phyloP scores from a whole-genome alignment of 2,888 invertebrate genomes.

The Calliopum simillimum region DNA sequence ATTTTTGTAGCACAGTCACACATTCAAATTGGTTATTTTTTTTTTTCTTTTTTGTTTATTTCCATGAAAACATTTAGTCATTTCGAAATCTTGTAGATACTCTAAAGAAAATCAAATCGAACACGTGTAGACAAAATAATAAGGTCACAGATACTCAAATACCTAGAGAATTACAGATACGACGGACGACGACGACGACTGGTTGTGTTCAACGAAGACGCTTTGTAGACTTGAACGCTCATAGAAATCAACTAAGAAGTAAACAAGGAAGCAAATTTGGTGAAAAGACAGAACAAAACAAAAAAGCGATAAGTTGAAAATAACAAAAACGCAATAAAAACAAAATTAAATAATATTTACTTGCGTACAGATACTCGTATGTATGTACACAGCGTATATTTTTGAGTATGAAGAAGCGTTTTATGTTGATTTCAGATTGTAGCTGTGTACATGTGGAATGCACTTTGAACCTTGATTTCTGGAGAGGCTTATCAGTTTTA shows the following conservation, averaged over 20 bases:
- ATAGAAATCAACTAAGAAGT: background rate
- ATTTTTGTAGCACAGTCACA: background rate
- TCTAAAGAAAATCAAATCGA: background rate
- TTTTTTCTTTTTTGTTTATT: background rate
- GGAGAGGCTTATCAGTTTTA: too few species aligned
- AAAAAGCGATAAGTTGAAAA: background rate
- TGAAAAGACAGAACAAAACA: constrained; percentile 8
- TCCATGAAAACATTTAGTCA: constrained; percentile 29
- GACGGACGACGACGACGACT: background rate
- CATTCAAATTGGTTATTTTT: background rate
- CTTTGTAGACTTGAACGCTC: background rate
- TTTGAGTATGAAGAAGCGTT: background rate
- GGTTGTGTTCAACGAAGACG: background rate
- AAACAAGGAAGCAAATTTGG: constrained; percentile 2
- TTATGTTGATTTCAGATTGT: background rate
- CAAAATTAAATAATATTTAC: background rate
- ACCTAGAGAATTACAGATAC: constrained; percentile 11
- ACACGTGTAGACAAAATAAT: constrained; percentile 26
- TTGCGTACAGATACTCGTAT: too few species aligned
- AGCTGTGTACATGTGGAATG: too few species aligned
- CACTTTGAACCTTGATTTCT: background rate
- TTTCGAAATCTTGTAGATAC: background rate
- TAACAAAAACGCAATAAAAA: constrained; percentile 11
- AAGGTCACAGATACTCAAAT: constrained; percentile 30
- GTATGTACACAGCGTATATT: background rate